phyloP scores from a whole-genome alignment of 2,113 vertebrate species.

The Sphyrna mokarran region DNA sequence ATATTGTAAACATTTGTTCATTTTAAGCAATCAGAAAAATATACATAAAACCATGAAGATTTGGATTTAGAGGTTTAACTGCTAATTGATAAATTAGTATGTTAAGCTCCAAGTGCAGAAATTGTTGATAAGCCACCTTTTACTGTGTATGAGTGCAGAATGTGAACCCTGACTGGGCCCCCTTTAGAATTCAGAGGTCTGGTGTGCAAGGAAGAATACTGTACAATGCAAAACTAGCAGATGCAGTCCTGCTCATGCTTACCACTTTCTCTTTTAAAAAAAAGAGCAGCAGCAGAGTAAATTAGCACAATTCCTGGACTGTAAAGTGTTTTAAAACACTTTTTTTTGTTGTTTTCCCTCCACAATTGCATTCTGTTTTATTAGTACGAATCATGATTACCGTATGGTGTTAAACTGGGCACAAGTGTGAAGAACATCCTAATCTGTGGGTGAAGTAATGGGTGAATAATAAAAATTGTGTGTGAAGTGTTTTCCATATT shows the following conservation, averaged over 20 bases:
- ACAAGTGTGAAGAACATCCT: not conserved
- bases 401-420: not conserved
- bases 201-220: conserved; percentile 48
- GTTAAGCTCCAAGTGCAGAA: not conserved
- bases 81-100: not conserved
- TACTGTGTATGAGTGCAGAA: conserved; percentile 38
- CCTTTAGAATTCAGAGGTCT: conserved; percentile 45
- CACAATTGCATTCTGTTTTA: not conserved
- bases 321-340: not conserved
- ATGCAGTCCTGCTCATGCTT: not conserved
- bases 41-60: not conserved
- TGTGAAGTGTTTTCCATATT: not conserved
- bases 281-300: not conserved
- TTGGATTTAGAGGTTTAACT: not conserved
- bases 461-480: not conserved
- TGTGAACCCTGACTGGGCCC: conserved; percentile 51
- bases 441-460: not conserved
- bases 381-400: not conserved
- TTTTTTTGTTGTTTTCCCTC: not conserved
- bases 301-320: not conserved
- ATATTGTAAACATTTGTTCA: not conserved
- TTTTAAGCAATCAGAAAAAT: not conserved
- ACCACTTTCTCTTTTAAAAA: not conserved
- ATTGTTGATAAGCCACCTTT: not conserved
- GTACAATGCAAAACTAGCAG: conserved; percentile 39